phyloP scores from a whole-genome alignment of 1,140 invertebrate genomes.

The Babylonia areolata region DNA sequence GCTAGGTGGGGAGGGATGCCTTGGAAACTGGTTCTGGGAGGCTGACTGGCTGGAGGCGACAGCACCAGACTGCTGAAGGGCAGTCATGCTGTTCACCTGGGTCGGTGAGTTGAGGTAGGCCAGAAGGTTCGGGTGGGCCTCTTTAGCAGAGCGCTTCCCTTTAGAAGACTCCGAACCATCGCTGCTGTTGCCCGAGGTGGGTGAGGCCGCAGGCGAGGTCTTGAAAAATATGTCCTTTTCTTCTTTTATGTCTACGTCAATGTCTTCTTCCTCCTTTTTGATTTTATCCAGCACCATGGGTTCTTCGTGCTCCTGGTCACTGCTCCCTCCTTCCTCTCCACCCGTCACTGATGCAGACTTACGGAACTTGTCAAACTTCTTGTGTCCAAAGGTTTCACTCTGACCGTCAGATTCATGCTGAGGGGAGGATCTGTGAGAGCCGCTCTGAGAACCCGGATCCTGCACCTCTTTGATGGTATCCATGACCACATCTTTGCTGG shows the following conservation, averaged over 20 bases:
- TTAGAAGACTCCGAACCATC: constrained; percentile 24
- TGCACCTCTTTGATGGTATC: not conserved
- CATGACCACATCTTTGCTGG: constrained; percentile 21
- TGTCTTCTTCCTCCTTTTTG: constrained; percentile 1
- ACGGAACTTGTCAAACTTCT: constrained; percentile 72
- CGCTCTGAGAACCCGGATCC: not conserved
- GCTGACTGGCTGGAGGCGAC: not conserved
- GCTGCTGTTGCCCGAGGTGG: constrained; percentile 12
- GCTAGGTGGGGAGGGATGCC: not conserved
- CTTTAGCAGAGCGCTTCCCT: constrained; percentile 61
- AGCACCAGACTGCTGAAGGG: not conserved
- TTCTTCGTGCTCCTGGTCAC: constrained; percentile 28
- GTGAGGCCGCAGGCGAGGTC: not conserved
- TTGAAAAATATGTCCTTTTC: not conserved
- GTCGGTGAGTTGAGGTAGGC: constrained; percentile 59
- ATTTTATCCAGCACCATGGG: constrained; percentile 8
- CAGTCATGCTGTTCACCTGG: not conserved
- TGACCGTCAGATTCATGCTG: not conserved
- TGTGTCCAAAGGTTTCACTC: constrained; percentile 63
- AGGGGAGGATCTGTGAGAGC: constrained; percentile 3
- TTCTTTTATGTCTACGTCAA: constrained; percentile 30
- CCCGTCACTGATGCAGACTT: constrained; percentile 49
- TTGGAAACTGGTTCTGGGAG: not conserved
- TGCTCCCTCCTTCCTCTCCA: constrained; percentile 21
- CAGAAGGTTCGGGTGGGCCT: constrained; percentile 69